phyloP scores from a whole-genome alignment of 1,140 invertebrate genomes.

The Drosophila repletoides region DNA sequence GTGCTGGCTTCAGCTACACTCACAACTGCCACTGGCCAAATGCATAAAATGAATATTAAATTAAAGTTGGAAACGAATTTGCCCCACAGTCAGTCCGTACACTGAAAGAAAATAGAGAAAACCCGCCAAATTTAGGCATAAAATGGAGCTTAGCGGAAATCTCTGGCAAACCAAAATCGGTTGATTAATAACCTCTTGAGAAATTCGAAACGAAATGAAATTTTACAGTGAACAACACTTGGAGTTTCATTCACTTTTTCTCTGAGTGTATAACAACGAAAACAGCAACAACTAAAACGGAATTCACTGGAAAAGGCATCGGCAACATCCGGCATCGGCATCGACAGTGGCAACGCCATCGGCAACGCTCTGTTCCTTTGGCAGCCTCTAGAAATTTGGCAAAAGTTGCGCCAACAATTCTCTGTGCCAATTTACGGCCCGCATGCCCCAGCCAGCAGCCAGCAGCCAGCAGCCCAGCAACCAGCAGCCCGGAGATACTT shows the following conservation, averaged over 20 bases:
- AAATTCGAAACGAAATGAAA: too few relatives aligned
- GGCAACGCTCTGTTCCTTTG: constrained; percentile 43
- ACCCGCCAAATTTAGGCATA: too few relatives aligned
- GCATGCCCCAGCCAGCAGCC: constrained; percentile 29
- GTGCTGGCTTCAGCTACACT: constrained; percentile 9
- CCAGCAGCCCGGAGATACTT: constrained; percentile 14
- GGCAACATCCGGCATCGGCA: constrained; percentile 67
- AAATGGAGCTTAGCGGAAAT: too few relatives aligned
- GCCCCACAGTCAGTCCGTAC: constrained; percentile 42
- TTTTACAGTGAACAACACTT: too few relatives aligned
- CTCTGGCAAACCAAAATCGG: too few relatives aligned
- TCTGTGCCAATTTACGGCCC: constrained; percentile 38
- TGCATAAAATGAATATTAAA: constrained; percentile 81
- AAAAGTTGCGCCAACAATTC: constrained; percentile 48
- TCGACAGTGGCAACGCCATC: too few relatives aligned
- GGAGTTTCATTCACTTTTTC: too few relatives aligned
- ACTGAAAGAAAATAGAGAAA: too few relatives aligned
- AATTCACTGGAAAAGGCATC: constrained; percentile 70
- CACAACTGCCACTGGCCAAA: constrained; percentile 56
- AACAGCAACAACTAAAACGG: constrained; percentile 45
- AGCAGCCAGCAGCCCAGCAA: background rate
- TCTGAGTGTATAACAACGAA: too few relatives aligned
- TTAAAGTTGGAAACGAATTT: constrained; percentile 79
- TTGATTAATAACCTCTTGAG: too few relatives aligned
- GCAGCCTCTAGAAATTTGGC: too few relatives aligned